These are phyloP conservation scores for Pica pica DNA, from an alignment of 2,113 vertebrate genomes.

Conservation along the genomic window DNA sequence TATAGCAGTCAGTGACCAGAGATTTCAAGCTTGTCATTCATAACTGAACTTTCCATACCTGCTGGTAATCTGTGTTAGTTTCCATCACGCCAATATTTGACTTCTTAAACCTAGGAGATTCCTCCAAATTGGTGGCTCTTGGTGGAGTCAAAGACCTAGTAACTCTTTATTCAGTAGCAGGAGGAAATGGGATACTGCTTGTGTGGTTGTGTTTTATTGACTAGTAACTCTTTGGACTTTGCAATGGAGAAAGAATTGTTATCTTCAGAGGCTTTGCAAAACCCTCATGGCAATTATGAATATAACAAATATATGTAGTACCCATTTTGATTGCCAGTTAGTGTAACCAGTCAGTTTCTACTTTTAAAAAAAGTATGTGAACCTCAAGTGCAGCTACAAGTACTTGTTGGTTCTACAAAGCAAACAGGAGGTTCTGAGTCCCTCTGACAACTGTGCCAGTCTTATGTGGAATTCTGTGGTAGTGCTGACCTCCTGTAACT, in stretches of 20 bases:
- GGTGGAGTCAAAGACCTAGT: neutral
- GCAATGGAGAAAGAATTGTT: neutral
- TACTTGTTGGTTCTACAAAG: neutral
- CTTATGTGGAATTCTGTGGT: neutral
- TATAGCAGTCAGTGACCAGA: neutral
- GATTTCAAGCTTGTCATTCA: neutral
- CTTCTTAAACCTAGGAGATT: neutral
- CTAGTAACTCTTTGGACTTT: neutral
- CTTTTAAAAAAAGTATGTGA: neutral
- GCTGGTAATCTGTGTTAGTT: neutral
- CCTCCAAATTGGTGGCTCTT: neutral
- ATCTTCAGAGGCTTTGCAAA: neutral
- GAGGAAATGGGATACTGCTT: neutral
- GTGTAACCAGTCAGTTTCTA: neutral
- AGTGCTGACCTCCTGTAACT: neutral
- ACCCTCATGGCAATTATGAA: neutral
- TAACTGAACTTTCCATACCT: neutral
- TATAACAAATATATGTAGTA: neutral
- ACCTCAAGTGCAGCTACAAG: neutral
- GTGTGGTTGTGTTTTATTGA: neutral
- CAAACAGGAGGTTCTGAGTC: neutral
- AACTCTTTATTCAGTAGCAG: neutral
- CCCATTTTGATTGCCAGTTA: neutral
- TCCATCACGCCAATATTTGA: neutral
- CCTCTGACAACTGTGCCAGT: neutral